phyloP scores from a whole-genome alignment of 2,113 vertebrate species.

The Calyptomena viridis region DNA sequence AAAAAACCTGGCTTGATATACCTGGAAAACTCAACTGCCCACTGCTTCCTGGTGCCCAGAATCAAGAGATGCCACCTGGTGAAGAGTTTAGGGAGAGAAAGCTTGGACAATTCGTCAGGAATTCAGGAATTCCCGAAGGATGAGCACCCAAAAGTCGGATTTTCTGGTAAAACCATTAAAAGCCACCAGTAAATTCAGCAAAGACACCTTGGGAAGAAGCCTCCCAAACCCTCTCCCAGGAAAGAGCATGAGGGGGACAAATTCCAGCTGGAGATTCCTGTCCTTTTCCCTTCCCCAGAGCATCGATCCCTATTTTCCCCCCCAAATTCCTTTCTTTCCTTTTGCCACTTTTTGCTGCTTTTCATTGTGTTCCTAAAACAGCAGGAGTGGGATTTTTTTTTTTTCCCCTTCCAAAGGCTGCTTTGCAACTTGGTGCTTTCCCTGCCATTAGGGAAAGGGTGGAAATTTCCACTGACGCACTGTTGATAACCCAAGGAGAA shows the following conservation, averaged over 20 bases:
- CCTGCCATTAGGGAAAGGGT: conserved; percentile 59
- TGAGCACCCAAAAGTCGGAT: background rate
- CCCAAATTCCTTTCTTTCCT: background rate
- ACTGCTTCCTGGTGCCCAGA: background rate
- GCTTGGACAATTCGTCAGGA: fast-evolving
- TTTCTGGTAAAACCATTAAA: background rate
- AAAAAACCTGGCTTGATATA: background rate
- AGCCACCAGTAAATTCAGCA: background rate
- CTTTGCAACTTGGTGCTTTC: conserved; percentile 42
- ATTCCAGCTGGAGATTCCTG: background rate
- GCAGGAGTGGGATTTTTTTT: background rate
- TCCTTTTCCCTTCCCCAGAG: background rate
- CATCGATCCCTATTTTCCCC: background rate
- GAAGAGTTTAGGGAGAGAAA: background rate
- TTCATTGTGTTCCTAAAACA: background rate
- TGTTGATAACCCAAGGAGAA: conserved; percentile 60
- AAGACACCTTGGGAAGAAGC: background rate
- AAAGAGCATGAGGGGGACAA: background rate
- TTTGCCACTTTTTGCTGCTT: background rate
- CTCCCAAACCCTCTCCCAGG: background rate
- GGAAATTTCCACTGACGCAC: conserved; percentile 79
- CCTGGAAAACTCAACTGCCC: background rate
- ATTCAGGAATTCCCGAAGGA: background rate
- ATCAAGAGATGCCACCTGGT: background rate
- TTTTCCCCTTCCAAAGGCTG: background rate